Evolutionary conservation across 2,888 invertebrate species (phyloP).

Genomic region (Tenodera sinensis): DNA sequence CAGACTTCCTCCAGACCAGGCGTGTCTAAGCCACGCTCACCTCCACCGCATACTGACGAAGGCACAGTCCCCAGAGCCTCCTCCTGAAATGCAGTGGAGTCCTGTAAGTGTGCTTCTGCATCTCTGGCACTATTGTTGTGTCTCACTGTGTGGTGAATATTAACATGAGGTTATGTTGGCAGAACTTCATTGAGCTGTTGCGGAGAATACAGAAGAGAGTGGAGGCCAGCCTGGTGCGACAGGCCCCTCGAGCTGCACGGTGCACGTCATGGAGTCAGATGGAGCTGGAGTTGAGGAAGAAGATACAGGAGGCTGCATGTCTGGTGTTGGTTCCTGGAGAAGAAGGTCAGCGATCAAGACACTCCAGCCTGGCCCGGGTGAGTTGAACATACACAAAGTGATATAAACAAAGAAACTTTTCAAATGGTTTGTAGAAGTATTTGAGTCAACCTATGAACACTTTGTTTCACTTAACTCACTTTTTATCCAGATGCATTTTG

Average conservation of each 20-base stretch:
- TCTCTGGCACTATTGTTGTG: background rate
- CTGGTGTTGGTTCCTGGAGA: conserved; percentile 47
- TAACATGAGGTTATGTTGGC: conserved; percentile 23
- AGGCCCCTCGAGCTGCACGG: conserved; percentile 62
- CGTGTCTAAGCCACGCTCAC: conserved; percentile 72
- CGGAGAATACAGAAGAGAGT: conserved; percentile 61
- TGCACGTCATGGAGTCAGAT: conserved; percentile 63
- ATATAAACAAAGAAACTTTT: too few species aligned
- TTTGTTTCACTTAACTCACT: too few species aligned
- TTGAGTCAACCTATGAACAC: too few species aligned
- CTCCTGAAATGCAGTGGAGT: conserved; percentile 40
- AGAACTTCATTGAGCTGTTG: conserved; percentile 56
- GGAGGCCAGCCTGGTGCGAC: conserved; percentile 67
- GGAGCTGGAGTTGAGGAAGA: conserved; percentile 57
- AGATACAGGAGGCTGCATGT: conserved; percentile 61
- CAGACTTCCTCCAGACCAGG: conserved; percentile 74
- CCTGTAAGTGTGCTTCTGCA: conserved; percentile 34
- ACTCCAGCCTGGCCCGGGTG: conserved; percentile 6
- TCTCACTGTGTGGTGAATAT: background rate
- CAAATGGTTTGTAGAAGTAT: too few species aligned
- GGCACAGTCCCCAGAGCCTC: conserved; percentile 34
- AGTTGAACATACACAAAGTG: too few species aligned
- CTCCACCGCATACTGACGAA: conserved; percentile 42
- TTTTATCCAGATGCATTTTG: too few species aligned
- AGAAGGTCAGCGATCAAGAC: conserved; percentile 14